Percentiles rank a stretch among this genome's conserved stretches.
Conservation (phyloP, 1,140 invertebrate species). For the Scaptomyza graminum region DNA sequence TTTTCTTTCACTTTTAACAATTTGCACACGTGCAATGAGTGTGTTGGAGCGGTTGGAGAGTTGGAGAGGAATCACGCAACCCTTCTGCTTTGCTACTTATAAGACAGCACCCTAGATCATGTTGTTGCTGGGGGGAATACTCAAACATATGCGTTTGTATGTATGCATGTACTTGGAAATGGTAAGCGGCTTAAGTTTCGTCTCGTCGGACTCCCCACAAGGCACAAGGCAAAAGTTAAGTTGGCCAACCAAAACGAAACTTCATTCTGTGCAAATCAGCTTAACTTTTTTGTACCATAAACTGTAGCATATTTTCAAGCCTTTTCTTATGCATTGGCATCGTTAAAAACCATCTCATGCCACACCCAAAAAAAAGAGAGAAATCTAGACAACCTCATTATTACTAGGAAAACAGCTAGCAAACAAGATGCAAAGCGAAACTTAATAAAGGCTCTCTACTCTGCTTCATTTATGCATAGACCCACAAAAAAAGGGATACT, state of each 20-base stretch:
- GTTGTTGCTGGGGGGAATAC: conserved; percentile 26
- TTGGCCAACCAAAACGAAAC: conserved; percentile 45
- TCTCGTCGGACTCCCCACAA: conserved; percentile 35
- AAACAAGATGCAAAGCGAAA: conserved; percentile 43
- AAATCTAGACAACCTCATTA: conserved; percentile 55
- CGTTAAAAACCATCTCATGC: conserved; percentile 13
- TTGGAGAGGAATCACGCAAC: conserved; percentile 5
- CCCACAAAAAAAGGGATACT: conserved; percentile 29
- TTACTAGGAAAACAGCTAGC: conserved; percentile 44
- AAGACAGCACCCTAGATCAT: conserved; percentile 26
- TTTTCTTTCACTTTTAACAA: conserved; percentile 29
- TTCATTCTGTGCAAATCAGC: conserved; percentile 63
- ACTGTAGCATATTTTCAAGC: conserved; percentile 54
- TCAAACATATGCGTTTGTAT: conserved; percentile 42
- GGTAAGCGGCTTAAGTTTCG: conserved; percentile 74
- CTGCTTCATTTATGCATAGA: conserved; percentile 9
- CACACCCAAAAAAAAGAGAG: conserved; percentile 9
- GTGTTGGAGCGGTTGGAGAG: background rate
- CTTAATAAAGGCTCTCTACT: conserved; percentile 38
- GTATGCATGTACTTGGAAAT: conserved; percentile 22
- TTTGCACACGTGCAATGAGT: conserved; percentile 22
- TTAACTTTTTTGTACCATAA: conserved; percentile 67
- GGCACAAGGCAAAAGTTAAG: conserved; percentile 64
- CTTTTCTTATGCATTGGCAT: conserved; percentile 4
- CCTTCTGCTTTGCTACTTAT: conserved; percentile 45